These are phyloP conservation scores for Temnothorax ravouxi DNA, from an alignment of 2,888 invertebrate genomes.

Conservation along the genomic window DNA sequence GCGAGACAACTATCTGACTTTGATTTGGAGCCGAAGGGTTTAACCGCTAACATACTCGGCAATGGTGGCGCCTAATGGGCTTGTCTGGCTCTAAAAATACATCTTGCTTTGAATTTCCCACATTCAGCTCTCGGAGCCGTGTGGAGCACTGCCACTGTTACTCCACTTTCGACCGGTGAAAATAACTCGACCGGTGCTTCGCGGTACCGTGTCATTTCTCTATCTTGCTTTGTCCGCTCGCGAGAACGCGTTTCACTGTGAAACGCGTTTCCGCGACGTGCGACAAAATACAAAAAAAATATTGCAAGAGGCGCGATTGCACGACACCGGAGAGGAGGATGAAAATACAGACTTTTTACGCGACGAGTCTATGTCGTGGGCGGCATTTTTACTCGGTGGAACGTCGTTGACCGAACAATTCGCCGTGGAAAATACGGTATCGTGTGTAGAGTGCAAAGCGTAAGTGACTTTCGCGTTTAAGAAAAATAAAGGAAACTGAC, in stretches of 20 bases:
- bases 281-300: constrained; percentile 48
- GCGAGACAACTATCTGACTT: constrained; percentile 67
- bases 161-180: constrained; percentile 78
- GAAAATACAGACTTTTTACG: constrained; percentile 71
- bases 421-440: constrained; percentile 42
- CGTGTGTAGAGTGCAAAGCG: not conserved
- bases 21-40: constrained; percentile 77
- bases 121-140: constrained; percentile 39
- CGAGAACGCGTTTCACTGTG: constrained; percentile 49
- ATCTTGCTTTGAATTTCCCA: constrained; percentile 78
- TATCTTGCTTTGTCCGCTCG: constrained; percentile 68
- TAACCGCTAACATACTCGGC: constrained; percentile 70
- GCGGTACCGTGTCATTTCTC: constrained; percentile 69
- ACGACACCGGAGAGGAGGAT: constrained; percentile 41
- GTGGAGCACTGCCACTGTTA: constrained; percentile 65
- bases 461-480: constrained; percentile 42
- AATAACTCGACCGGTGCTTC: constrained; percentile 77
- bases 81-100: constrained; percentile 79
- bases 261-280: constrained; percentile 60
- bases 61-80: constrained; percentile 80
- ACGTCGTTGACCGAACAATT: constrained; percentile 65
- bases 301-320: constrained; percentile 59
- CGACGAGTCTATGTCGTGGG: constrained; percentile 63
- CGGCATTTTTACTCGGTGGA: constrained; percentile 55
- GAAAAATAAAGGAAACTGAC: constrained; percentile 23